Evolutionary conservation across 2,113 vertebrate genomes (phyloP).

Genomic region (Lagopus muta): DNA sequence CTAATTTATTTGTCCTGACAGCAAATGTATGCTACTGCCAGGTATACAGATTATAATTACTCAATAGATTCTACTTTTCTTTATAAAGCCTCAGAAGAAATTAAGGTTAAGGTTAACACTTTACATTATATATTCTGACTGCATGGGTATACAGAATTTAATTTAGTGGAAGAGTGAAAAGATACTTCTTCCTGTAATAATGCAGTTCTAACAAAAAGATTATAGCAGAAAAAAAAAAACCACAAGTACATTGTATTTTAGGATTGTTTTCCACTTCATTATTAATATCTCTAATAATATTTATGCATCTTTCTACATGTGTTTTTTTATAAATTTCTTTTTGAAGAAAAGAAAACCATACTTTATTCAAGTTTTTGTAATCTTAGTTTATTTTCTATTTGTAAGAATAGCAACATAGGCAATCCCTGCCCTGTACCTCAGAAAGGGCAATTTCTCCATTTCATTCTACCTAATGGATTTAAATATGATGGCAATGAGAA

Average conservation of each 20-base stretch:
- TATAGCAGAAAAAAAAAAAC: neutral
- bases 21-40: neutral
- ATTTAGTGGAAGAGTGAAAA: neutral
- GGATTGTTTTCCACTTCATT: neutral
- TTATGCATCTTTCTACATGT: neutral
- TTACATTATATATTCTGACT: neutral
- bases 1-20: neutral
- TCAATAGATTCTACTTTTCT: neutral
- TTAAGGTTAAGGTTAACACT: neutral
- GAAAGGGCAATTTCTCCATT: neutral
- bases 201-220: neutral
- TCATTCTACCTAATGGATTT: neutral
- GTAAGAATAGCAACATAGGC: neutral
- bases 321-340: neutral
- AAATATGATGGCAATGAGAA: neutral
- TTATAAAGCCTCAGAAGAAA: neutral
- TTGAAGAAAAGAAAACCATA: neutral
- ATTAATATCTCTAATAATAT: neutral
- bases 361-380: neutral
- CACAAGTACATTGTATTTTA: neutral
- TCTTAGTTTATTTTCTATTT: neutral
- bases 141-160: neutral
- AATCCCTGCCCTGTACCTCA: neutral
- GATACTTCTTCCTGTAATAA: neutral
- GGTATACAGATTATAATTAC: neutral